Evolutionary conservation across 2,797 vertebrate species (phyloP).

Genomic region (Coluber constrictor): DNA sequence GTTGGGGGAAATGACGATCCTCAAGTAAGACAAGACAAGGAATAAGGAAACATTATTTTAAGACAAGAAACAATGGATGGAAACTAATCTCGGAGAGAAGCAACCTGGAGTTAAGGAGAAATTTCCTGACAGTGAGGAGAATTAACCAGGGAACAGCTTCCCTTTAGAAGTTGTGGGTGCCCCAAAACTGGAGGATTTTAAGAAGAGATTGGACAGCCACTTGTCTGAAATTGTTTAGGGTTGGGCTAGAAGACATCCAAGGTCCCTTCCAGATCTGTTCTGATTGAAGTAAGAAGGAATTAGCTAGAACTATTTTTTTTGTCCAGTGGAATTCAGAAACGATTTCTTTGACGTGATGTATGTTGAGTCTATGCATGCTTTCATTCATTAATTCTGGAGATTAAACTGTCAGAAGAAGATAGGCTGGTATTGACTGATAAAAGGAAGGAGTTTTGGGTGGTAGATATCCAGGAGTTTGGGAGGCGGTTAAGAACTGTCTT

Average conservation of each 20-base stretch:
- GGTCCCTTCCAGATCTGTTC: neutral
- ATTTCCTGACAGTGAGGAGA: neutral
- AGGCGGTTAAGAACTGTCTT: neutral
- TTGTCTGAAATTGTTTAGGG: neutral
- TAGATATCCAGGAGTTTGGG: neutral
- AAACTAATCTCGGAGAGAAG: neutral
- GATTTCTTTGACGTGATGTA: neutral
- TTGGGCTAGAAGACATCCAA: neutral
- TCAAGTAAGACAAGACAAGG: too few species aligned
- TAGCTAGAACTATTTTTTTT: neutral
- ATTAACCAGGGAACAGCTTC: neutral
- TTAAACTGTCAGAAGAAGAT: constrained; percentile 5
- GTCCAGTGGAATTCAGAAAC: neutral
- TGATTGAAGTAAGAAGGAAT: neutral
- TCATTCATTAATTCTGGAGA: constrained; percentile 1
- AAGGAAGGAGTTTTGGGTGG: neutral
- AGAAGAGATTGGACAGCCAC: neutral
- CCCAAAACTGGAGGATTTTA: neutral
- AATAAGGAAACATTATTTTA: too few species aligned
- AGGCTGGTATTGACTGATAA: constrained; percentile 13
- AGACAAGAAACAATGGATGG: too few species aligned
- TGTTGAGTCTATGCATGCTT: neutral
- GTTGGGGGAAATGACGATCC: too few species aligned
- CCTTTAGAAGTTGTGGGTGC: neutral
- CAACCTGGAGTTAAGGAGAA: neutral